A percentile compares a stretch with the other conserved stretches of the same genome.
Conservation (phyloP, 2,888 invertebrate species). For the Salticus scenicus region DNA sequence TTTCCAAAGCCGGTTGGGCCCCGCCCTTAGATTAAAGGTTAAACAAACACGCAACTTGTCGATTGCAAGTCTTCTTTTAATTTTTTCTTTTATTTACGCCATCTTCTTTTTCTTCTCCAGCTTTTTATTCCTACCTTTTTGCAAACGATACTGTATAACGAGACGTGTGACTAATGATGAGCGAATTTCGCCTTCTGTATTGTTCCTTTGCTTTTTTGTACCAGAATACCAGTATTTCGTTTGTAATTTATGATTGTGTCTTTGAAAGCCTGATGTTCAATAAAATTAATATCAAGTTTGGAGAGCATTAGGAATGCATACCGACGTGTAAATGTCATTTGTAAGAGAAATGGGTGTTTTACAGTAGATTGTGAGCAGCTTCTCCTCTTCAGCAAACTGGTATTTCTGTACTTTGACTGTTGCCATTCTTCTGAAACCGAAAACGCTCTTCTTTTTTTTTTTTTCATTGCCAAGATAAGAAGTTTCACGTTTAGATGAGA, state of each 20-base stretch:
- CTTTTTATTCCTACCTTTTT: not conserved
- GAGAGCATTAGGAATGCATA: not conserved
- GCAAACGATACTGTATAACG: slow-evolving; percentile 8
- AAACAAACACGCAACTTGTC: slow-evolving; percentile 62
- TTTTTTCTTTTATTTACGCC: slow-evolving; percentile 6
- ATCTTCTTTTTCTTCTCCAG: not conserved
- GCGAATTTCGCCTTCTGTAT: not conserved
- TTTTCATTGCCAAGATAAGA: too few species aligned
- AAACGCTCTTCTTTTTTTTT: too few species aligned
- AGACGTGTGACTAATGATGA: slow-evolving; percentile 15
- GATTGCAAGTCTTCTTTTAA: slow-evolving; percentile 11
- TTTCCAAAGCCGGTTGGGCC: slow-evolving; percentile 43
- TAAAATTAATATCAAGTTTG: slow-evolving; percentile 14
- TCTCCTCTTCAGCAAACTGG: not conserved
- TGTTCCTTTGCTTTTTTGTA: slow-evolving; percentile 3
- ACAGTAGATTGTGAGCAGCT: not conserved
- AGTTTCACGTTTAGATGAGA: too few species aligned
- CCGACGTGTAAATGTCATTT: not conserved
- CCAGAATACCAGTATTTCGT: not conserved
- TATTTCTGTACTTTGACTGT: too few species aligned
- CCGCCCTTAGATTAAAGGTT: slow-evolving; percentile 67
- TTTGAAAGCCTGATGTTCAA: not conserved
- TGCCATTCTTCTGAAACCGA: too few species aligned
- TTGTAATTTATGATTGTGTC: not conserved
- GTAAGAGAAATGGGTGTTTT: not conserved